Percentiles rank a stretch among this genome's conserved stretches.
Conservation (phyloP, 2,888 invertebrate genomes). For the Dromius quadrimaculatus region DNA sequence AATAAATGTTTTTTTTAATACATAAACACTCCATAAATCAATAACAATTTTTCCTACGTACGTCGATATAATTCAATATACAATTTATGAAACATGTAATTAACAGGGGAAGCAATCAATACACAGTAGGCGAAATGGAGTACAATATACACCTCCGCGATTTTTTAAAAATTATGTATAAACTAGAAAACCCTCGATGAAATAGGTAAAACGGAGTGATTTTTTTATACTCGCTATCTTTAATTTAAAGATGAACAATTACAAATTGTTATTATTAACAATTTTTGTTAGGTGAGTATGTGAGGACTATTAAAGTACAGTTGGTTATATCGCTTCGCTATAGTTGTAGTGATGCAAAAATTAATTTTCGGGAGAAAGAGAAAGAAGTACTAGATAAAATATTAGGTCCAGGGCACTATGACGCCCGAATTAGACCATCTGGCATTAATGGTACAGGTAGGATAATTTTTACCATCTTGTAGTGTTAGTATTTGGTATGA, state of each 20-base stretch:
- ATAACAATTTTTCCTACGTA: no score
- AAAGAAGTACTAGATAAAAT: slow-evolving; percentile 53
- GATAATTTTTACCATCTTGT: slow-evolving; percentile 6
- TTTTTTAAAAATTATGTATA: slow-evolving; percentile 23
- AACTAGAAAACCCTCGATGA: slow-evolving; percentile 5
- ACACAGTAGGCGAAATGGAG: slow-evolving; percentile 36
- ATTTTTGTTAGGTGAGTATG: slow-evolving; percentile 23
- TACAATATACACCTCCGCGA: slow-evolving; percentile 23
- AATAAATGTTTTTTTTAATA: no score
- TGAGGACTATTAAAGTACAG: neutral
- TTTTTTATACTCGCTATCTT: slow-evolving; percentile 8
- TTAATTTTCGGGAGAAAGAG: slow-evolving; percentile 50
- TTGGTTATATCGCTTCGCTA: neutral
- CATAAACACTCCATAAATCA: no score
- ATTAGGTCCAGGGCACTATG: slow-evolving; percentile 52
- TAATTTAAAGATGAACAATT: slow-evolving; percentile 37
- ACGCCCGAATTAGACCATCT: slow-evolving; percentile 53
- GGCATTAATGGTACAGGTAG: slow-evolving; percentile 53
- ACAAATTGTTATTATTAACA: slow-evolving; percentile 20
- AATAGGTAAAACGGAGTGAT: slow-evolving; percentile 16
- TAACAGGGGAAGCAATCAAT: no score
- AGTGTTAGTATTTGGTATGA: slow-evolving; percentile 11
- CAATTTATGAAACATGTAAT: no score
- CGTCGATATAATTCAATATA: no score
- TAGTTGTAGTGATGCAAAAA: slow-evolving; percentile 34